Base-by-base conservation (phyloP, 2,113 vertebrate genomes). In the Drymodes brunneopygia region DNA sequence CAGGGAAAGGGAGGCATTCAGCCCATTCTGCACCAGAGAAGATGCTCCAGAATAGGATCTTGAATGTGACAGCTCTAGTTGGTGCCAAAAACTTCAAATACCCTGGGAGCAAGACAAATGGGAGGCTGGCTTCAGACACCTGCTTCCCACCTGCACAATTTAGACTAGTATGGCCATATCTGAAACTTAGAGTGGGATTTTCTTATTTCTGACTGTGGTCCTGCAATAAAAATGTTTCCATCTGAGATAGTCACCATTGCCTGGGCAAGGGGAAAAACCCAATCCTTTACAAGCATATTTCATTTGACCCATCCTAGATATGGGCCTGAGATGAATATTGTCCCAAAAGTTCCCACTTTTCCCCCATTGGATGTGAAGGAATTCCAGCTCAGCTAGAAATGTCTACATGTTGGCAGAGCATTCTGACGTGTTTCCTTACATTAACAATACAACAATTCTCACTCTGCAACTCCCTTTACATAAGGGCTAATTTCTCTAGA, bases 401-500 rank as follows among this genome's bases (percentile, higher is more conserved):
- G 4, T 42, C 22, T n/a, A 29, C 3, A 10, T 15, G 9, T 33
- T 66, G 13, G 20, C 9, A 86, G 7, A 78, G 8, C 21, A 50
- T 65, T 40, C 17, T 47, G 25, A 74, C 3, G 0, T 2, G 0
- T n/a, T 62, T 9, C 11, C 16, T 80, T 65, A 50, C 9, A 11
- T 45, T 71, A 91, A 60, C 12, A 74, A 16, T 16, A 12, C 5
- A 92, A 14, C 2, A 19, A 42, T 44, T 78, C 22, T 71, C 25
- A 38, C 28, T 81, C 56, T 61, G 14, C 4, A 44, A 58, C 19
- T 85, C n/a, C 36, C 62, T 65, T 8, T 70, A 66, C 33, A 28
- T 25, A 22, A 69, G 29, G 9, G 61, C 17, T 84, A 81, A 81
- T 94, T 85, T 86, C 78, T 71, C 88, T 38, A 92, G 33, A 92